Conservation (phyloP, 2,797 vertebrate species). For the Brachymystax lenok region DNA sequence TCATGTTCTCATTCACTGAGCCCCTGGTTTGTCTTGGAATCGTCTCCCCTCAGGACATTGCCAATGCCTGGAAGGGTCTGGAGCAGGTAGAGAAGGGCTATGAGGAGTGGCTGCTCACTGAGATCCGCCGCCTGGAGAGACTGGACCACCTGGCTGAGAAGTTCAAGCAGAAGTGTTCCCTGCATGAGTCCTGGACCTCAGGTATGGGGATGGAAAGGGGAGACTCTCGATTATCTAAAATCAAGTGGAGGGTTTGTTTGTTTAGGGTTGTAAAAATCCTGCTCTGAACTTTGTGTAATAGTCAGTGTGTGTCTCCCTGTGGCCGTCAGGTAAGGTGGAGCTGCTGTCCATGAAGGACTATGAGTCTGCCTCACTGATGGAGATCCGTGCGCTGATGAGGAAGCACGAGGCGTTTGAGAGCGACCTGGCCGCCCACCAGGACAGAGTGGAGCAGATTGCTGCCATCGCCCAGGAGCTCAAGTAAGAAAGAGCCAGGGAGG, state of each 20-base stretch:
- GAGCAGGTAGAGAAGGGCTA: slow-evolving; percentile 90
- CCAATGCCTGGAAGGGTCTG: slow-evolving; percentile 89
- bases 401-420: slow-evolving; percentile 91
- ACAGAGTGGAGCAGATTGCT: slow-evolving; percentile 90
- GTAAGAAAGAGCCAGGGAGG: slow-evolving; percentile 65
- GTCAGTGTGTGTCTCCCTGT: background rate
- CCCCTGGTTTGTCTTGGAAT: background rate
- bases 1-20: background rate
- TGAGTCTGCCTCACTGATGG: slow-evolving; percentile 86
- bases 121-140: slow-evolving; percentile 89
- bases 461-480: slow-evolving; percentile 92
- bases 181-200: slow-evolving; percentile 87
- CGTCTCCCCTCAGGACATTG: slow-evolving; percentile 81
- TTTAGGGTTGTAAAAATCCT: background rate
- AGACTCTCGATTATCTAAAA: background rate
- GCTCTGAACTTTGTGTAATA: background rate
- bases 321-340: slow-evolving; percentile 83
- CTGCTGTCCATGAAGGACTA: slow-evolving; percentile 85
- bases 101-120: slow-evolving; percentile 89
- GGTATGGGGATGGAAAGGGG: slow-evolving; percentile 61
- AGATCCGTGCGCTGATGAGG: slow-evolving; percentile 86
- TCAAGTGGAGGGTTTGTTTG: background rate
- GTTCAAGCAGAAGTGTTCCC: slow-evolving; percentile 88
- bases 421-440: slow-evolving; percentile 88
- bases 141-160: slow-evolving; percentile 91